These are phyloP conservation scores for Eulacestoma nigropectus DNA, from an alignment of 2,113 vertebrate genomes.

Conservation along the genomic window DNA sequence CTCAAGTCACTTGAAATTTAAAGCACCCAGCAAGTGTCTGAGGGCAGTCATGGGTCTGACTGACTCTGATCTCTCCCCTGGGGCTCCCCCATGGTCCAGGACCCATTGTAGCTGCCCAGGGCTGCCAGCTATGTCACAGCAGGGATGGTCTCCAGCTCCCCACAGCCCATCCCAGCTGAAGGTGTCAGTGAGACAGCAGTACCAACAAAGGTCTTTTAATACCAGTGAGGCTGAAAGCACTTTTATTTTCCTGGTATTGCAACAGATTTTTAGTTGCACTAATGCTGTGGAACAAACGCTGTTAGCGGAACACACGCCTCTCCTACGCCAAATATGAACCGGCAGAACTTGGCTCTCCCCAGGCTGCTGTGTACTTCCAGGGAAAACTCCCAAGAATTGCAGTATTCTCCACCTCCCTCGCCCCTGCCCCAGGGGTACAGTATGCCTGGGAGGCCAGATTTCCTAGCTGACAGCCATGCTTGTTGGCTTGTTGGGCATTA, in stretches of 20 bases:
- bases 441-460: neutral
- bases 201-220: neutral
- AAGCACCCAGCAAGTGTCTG: neutral
- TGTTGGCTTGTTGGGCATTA: neutral
- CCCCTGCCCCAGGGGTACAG: neutral
- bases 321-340: neutral
- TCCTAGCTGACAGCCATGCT: neutral
- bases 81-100: neutral
- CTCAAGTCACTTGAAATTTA: neutral
- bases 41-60: neutral
- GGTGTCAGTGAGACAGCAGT: neutral
- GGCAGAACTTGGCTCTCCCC: neutral
- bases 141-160: neutral
- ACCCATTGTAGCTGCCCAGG: neutral
- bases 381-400: neutral
- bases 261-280: neutral
- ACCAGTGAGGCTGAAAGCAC: neutral
- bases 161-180: neutral
- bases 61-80: neutral
- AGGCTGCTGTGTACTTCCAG: neutral
- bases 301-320: neutral
- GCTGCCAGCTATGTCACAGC: neutral
- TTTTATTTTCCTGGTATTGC: neutral
- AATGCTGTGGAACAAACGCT: neutral
- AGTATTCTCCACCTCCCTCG: neutral